Evolutionary conservation across 2,797 vertebrate species (phyloP).

Genomic region (Parotocinclus haroldoi): DNA sequence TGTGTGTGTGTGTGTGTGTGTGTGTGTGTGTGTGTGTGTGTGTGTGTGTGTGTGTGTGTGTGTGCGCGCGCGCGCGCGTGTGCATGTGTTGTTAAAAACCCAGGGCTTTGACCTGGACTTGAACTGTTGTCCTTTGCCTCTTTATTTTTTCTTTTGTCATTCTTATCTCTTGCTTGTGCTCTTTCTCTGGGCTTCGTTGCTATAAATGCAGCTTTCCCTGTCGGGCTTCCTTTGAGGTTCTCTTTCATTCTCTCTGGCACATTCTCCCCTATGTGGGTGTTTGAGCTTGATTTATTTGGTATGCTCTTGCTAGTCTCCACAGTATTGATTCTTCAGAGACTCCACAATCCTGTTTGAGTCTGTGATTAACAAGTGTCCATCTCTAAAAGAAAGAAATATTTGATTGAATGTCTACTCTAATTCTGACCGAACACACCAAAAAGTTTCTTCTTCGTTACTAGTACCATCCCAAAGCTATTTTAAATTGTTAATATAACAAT

Average conservation of each 20-base stretch:
- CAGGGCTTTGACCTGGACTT: slow-evolving; percentile 20
- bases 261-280: slow-evolving; percentile 18
- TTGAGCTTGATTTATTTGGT: slow-evolving; percentile 26
- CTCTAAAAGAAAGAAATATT: neutral
- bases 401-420: neutral
- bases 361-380: slow-evolving; percentile 10
- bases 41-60: slow-evolving; percentile 18
- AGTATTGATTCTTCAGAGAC: slow-evolving; percentile 14
- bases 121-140: slow-evolving; percentile 8
- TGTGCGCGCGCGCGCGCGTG: slow-evolving; percentile 15
- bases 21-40: no score
- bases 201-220: slow-evolving; percentile 48
- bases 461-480: neutral
- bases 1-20: neutral
- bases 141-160: slow-evolving; percentile 9
- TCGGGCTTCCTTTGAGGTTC: slow-evolving; percentile 24
- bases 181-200: slow-evolving; percentile 29
- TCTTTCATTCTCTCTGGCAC: slow-evolving; percentile 15
- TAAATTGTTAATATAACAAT: slow-evolving; percentile 9
- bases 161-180: slow-evolving; percentile 4
- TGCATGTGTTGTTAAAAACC: slow-evolving; percentile 12
- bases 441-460: neutral
- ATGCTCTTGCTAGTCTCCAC: slow-evolving; percentile 14
- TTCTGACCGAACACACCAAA: slow-evolving; percentile 11
- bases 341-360: slow-evolving; percentile 22